A percentile compares a stretch with the other conserved stretches of the same genome.
These are phyloP conservation scores for Nymphalis polychloros DNA, from an alignment of 2,888 invertebrate species.

Conservation along the genomic window DNA sequence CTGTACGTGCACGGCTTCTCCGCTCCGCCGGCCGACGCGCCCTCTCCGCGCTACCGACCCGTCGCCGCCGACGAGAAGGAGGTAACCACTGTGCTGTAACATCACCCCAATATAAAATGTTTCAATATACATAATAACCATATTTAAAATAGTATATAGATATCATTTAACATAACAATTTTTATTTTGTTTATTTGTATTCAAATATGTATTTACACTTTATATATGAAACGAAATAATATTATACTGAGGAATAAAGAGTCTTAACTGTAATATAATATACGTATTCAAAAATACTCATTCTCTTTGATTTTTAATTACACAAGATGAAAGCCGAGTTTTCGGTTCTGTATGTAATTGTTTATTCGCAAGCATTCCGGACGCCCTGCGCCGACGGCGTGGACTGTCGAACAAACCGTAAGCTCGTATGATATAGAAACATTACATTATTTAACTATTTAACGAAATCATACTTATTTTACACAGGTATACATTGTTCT, in stretches of 20 bases:
- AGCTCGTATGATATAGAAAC: slow-evolving; percentile 45
- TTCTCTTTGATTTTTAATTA: no score
- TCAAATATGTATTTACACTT: no score
- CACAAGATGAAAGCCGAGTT: neutral
- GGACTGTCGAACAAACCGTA: slow-evolving; percentile 77
- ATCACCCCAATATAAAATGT: no score
- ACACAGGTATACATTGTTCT: neutral
- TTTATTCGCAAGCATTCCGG: slow-evolving; percentile 70
- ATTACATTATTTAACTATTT: slow-evolving; percentile 10
- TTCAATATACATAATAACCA: no score
- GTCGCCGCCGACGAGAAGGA: slow-evolving; percentile 85
- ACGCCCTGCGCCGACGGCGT: slow-evolving; percentile 72
- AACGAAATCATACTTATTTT: neutral
- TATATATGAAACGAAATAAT: no score
- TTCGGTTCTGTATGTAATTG: no score
- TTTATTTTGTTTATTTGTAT: no score
- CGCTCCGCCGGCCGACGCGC: slow-evolving; percentile 67
- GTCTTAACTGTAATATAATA: no score
- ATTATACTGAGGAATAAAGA: no score
- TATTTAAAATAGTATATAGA: no score
- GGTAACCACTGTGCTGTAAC: slow-evolving; percentile 64
- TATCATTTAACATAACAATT: no score
- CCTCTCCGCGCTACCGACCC: slow-evolving; percentile 78
- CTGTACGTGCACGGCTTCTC: slow-evolving; percentile 86
- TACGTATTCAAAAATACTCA: no score